Conservation (phyloP, 2,113 vertebrate genomes). For the Bos javanicus region DNA sequence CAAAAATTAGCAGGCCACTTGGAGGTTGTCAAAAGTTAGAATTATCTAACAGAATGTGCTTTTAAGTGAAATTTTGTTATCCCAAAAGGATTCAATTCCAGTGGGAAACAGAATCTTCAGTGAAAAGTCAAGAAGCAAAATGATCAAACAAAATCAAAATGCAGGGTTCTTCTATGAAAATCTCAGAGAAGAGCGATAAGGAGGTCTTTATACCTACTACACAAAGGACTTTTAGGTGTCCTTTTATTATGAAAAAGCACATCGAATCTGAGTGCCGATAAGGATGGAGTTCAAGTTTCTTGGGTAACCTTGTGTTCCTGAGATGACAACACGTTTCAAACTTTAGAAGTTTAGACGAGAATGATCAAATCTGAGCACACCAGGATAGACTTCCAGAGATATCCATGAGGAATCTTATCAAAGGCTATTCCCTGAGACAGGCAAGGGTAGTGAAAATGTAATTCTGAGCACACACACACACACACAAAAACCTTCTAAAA, state of each 20-base stretch:
- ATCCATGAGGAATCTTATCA: neutral
- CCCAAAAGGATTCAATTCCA: neutral
- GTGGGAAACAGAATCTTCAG: conserved; percentile 14
- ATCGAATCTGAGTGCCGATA: neutral
- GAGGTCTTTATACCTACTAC: neutral
- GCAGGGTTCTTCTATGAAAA: neutral
- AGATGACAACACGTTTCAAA: conserved; percentile 35
- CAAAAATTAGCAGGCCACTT: conserved; percentile 23
- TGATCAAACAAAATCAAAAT: conserved; percentile 24
- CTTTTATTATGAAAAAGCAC: neutral
- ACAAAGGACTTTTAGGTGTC: conserved; percentile 15
- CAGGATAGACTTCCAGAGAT: neutral
- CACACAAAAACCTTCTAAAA: conserved; percentile 17
- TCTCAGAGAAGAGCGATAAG: neutral
- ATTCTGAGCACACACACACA: neutral
- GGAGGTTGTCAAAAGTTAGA: conserved; percentile 11
- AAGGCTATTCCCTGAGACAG: conserved; percentile 53
- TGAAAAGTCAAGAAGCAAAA: conserved; percentile 35
- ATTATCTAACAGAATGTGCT: conserved; percentile 24
- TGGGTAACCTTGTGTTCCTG: conserved; percentile 14
- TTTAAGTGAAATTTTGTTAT: conserved; percentile 21
- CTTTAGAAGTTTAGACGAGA: conserved; percentile 9
- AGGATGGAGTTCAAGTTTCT: neutral
- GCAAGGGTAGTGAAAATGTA: neutral
- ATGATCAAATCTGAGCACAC: conserved; percentile 11